Base-by-base conservation (phyloP, 2,113 vertebrate species). In the Menidia beryllina region DNA sequence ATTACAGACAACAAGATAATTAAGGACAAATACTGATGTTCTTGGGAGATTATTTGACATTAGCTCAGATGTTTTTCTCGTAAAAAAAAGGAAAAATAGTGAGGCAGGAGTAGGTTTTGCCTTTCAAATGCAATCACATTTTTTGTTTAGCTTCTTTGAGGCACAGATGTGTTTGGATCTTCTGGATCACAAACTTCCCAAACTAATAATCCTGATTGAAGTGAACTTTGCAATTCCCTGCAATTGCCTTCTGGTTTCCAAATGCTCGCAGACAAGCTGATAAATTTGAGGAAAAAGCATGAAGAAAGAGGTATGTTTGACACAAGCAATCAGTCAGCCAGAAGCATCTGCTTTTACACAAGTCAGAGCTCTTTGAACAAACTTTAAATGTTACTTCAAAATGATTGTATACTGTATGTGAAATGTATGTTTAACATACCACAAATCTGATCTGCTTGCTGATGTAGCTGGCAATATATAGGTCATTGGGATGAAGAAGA, bases 1-100 rank as follows among this genome's bases (percentile, higher is more conserved):
- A 87, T 88, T 85, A 85, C 73, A 88, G 61, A 67, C 48, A 47
- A 61, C 60, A 24, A 51, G 63, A 77, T 78, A 88, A 86, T 82
- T 74, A 84, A 79, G 60, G 72, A 79, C 60, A 69, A 79, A 85
- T 66, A 63, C 34, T 74, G 68, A 86, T 89, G 60, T 77, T 80
- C 68, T 75, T 52, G 41, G 38, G 56, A 75, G 50, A 80, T 82
- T 81, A 83, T 77, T 57, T 81, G 73, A 70, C 72, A 23, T 69
- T 56, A 61, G 66, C 69, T 64, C 50, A 55, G 69, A 79, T 83
- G 65, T 73, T 67, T 74, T 52, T 34, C n/a, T 71, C 77, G 81
- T 82, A 10, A 34, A 58, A 89, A 75, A 70, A 67, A 17, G 51
- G 75, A 75, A 69, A 69, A n/a, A 54, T 71, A 76, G 38, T 30